Conservation (phyloP, 2,888 invertebrate genomes). For the Oscheius onirici region DNA sequence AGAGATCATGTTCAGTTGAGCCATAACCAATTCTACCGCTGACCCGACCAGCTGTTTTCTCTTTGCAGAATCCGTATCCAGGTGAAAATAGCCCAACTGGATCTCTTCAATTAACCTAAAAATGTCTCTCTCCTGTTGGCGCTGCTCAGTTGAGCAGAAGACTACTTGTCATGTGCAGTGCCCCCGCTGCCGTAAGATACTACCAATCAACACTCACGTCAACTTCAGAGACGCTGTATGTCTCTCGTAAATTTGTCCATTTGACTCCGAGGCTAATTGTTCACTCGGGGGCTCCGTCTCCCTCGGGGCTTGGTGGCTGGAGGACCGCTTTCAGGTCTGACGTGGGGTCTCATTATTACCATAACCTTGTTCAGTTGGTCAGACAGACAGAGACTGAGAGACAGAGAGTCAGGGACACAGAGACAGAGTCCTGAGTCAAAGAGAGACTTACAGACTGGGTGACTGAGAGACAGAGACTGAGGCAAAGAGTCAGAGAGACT, state of each 20-base stretch:
- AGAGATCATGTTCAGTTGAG: too few relatives aligned
- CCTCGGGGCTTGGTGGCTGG: neutral
- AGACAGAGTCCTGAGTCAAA: too few relatives aligned
- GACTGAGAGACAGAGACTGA: too few relatives aligned
- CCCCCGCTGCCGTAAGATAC: neutral
- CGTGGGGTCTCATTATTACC: neutral
- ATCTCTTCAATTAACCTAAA: constrained; percentile 17
- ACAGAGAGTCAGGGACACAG: too few relatives aligned
- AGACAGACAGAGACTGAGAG: too few relatives aligned
- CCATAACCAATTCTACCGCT: too few relatives aligned
- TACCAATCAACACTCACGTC: neutral
- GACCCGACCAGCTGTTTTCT: too few relatives aligned
- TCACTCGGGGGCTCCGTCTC: neutral
- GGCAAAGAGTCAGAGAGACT: too few relatives aligned
- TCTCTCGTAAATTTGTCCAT: neutral
- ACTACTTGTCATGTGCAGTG: constrained; percentile 9
- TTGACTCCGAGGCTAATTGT: neutral
- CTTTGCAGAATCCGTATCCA: neutral
- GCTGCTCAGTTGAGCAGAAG: constrained; percentile 20
- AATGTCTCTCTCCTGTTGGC: neutral
- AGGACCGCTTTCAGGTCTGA: neutral
- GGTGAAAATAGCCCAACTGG: constrained; percentile 1
- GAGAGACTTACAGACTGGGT: too few relatives aligned
- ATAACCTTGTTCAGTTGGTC: too few relatives aligned
- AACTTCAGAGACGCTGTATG: neutral